Percentiles rank a stretch among this genome's conserved stretches.
These are phyloP conservation scores for Bugula neritina DNA, from an alignment of 2,888 invertebrate species.

Conservation along the genomic window DNA sequence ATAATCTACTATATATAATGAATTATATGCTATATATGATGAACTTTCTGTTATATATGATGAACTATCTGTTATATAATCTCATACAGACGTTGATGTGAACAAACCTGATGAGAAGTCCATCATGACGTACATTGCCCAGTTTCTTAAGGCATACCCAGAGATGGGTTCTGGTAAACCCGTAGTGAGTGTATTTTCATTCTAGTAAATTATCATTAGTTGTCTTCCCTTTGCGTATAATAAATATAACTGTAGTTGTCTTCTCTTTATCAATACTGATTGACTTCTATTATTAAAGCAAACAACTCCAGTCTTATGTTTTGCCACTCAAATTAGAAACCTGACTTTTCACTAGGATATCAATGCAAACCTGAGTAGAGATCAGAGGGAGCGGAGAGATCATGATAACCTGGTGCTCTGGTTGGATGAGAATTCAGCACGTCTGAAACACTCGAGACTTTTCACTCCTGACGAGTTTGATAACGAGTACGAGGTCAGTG, in stretches of 20 bases:
- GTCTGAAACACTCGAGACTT: neutral
- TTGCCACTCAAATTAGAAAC: too few species aligned
- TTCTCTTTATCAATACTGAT: too few species aligned
- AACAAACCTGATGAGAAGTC: slow-evolving; percentile 93
- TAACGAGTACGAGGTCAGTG: slow-evolving; percentile 2
- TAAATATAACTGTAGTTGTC: too few species aligned
- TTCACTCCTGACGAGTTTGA: slow-evolving; percentile 15
- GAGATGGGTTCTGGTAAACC: slow-evolving; percentile 32
- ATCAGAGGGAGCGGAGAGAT: slow-evolving; percentile 21
- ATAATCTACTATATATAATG: neutral
- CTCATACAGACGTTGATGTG: slow-evolving; percentile 73
- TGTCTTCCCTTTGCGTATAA: too few species aligned
- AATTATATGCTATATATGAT: neutral
- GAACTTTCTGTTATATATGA: slow-evolving; percentile 23
- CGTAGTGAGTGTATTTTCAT: neutral
- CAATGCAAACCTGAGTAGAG: slow-evolving; percentile 16
- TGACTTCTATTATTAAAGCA: too few species aligned
- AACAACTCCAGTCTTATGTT: too few species aligned
- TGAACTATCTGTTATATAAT: neutral
- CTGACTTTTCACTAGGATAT: slow-evolving; percentile 4
- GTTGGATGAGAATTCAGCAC: slow-evolving; percentile 6
- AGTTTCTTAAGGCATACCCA: slow-evolving; percentile 80
- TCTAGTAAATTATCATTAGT: too few species aligned
- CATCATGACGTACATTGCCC: slow-evolving; percentile 97
- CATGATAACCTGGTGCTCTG: neutral